These are phyloP conservation scores for Limnephilus marmoratus DNA, from an alignment of 2,888 invertebrate species.

Conservation along the genomic window DNA sequence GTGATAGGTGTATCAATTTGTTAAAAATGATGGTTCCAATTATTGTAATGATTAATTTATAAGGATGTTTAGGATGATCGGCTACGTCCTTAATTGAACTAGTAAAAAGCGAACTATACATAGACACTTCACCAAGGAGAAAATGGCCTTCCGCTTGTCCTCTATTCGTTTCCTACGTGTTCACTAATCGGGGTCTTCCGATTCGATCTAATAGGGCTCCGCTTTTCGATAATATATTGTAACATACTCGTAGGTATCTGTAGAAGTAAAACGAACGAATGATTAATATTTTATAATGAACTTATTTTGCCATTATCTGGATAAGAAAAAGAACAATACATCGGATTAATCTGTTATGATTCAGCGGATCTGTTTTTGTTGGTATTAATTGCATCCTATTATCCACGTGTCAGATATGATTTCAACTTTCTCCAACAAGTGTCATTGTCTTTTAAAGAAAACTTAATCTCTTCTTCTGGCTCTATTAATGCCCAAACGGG, in stretches of 20 bases:
- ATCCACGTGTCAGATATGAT: not conserved
- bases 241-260: too few relatives aligned
- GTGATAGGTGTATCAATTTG: not conserved
- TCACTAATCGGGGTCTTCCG: not conserved
- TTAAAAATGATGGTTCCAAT: not conserved
- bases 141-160: not conserved
- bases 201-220: not conserved
- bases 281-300: too few relatives aligned
- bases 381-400: not conserved
- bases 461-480: conserved; percentile 13
- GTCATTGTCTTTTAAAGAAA: not conserved
- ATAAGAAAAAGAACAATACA: too few relatives aligned
- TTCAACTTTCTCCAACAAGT: conserved; percentile 11
- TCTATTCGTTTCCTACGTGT: not conserved
- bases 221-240: not conserved
- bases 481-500: not conserved
- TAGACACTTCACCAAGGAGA: not conserved
- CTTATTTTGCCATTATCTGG: not conserved
- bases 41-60: not conserved
- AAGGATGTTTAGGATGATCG: not conserved
- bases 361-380: not conserved
- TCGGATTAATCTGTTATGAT: too few relatives aligned
- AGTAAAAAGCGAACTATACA: not conserved
- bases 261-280: too few relatives aligned
- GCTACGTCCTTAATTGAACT: not conserved